Evolutionary conservation across 2,797 vertebrate genomes (phyloP).

Genomic region (Spinus olivaceus): DNA sequence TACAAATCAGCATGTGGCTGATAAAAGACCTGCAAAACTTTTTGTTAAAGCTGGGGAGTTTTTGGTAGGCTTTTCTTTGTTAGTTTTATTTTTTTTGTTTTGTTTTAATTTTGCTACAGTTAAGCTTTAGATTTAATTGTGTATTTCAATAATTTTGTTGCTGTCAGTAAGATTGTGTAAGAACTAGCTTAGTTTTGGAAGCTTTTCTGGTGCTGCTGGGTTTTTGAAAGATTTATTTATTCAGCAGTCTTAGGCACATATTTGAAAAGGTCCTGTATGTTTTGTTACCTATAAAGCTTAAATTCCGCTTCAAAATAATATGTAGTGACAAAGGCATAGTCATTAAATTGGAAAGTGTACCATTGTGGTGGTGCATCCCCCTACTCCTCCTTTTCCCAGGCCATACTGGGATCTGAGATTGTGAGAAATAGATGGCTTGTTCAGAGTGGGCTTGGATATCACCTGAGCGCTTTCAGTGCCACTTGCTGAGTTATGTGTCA

Average conservation of each 20-base stretch:
- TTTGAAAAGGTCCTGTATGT: not conserved
- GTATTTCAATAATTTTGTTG: not conserved
- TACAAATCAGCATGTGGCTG: not conserved
- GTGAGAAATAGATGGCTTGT: not conserved
- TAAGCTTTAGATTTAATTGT: not conserved
- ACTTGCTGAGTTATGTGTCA: not conserved
- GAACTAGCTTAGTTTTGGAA: not conserved
- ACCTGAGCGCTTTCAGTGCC: not conserved
- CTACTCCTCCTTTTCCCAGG: not conserved
- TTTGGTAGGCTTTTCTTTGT: not conserved
- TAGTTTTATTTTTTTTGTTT: not conserved
- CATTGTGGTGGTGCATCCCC: not conserved
- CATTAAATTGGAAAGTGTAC: not conserved
- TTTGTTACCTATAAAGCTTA: not conserved
- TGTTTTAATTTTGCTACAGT: not conserved
- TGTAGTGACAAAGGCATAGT: not conserved
- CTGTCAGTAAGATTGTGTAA: not conserved
- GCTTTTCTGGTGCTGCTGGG: not conserved
- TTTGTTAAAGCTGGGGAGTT: fast-evolving
- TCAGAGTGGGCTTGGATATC: not conserved
- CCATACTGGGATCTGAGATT: not conserved
- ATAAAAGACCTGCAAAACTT: not conserved
- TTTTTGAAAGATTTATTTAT: not conserved
- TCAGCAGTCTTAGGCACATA: not conserved
- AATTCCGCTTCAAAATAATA: not conserved